Evolutionary conservation across 2,797 vertebrate genomes (phyloP), one percentile per base, ranked within the genome.

Genomic region (Sebastes taczanowskii): DNA sequence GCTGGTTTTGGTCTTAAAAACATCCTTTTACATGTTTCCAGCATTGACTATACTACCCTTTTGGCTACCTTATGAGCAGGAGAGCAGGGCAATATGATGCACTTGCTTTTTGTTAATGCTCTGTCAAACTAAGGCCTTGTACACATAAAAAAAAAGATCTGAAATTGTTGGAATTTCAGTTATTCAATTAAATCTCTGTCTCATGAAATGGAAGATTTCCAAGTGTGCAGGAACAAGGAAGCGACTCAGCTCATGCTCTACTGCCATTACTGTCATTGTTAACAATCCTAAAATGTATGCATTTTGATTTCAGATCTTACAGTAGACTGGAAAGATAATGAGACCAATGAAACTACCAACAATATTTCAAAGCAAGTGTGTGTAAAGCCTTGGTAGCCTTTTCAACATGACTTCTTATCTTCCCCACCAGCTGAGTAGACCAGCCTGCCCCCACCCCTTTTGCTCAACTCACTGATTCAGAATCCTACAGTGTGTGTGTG

Each of bases 1-100:
- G 73, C 92, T 83, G 82, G 87, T 93, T 90, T 89, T 49, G 87
- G 83, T 92, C 84, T 91, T 81, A 66, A 84, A 75, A 75, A 53
- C 60, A 56, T 71, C 82, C 16, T 58, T 32, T 74, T 49, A 72
- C 65, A 66, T 71, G 25, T 71, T 68, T 55, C 78, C 29, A 30
- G 60, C 82, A 72, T 87, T 13, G 62, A 25, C 63, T 88, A 13
- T 77, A 38, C 20, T 66, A 71, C 46, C 69, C 32, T 67, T 85
- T 30, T 67, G 81, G 77, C 75, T 86, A 74, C 59, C 69, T 71
- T 23, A 71, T 58, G 60, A 81, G 53, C 80, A 79, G 71, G 82
- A 77, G 86, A 77, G 70, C 77, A 74, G 75, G 82, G 55, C 76
- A 63, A 71, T 16, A 38, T 29, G 76, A 88, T 71, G 77, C 60